These are phyloP conservation scores for Amazona guildingii DNA, from an alignment of 2,113 vertebrate species.

Conservation along the genomic window DNA sequence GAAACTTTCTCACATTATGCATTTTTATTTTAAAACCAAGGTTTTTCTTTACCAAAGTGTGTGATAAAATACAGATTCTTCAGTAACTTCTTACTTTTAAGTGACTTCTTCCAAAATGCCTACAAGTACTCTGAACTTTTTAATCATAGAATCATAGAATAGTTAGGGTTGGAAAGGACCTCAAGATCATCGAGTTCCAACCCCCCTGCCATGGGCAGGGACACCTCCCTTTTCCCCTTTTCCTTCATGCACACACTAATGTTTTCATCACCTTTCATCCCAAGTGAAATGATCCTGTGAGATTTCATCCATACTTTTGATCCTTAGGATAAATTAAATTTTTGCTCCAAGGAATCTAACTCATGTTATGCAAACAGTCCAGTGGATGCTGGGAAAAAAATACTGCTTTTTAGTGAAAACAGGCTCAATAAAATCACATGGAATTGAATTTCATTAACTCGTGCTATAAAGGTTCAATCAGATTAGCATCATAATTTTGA, in stretches of 20 bases:
- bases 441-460: background rate
- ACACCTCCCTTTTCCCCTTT: background rate
- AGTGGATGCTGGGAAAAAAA: background rate
- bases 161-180: no score
- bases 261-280: background rate
- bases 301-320: background rate
- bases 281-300: background rate
- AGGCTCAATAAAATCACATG: background rate
- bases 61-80: conserved; percentile 16
- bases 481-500: background rate
- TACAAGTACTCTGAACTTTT: background rate
- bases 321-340: background rate
- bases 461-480: background rate
- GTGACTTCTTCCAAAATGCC: background rate
- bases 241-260: background rate
- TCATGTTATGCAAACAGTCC: background rate
- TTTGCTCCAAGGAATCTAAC: background rate
- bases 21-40: conserved; percentile 9
- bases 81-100: background rate
- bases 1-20: background rate
- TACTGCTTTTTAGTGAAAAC: background rate
- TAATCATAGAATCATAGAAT: background rate
- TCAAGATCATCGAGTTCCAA: no score
- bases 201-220: no score
- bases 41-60: background rate